Evolutionary conservation across 2,888 invertebrate genomes (phyloP).

Genomic region (Metacarcinus magister): DNA sequence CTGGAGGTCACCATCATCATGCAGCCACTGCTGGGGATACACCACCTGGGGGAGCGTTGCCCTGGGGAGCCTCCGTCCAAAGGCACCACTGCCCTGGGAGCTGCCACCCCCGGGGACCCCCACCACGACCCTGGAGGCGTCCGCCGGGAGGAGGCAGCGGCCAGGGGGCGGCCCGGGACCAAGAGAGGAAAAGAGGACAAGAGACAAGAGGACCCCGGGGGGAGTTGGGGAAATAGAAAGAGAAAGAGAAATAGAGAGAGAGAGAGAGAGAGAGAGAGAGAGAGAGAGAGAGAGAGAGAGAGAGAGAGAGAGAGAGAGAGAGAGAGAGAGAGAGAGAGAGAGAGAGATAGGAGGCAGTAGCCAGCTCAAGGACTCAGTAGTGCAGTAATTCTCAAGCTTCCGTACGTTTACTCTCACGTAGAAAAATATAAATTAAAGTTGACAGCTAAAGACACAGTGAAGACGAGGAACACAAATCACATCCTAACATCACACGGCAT

Average conservation of each 20-base stretch:
- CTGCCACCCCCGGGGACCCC: constrained; percentile 16
- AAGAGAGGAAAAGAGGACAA: neutral
- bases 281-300: constrained; percentile 54
- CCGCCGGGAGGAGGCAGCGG: neutral
- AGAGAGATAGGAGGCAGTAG: constrained; percentile 54
- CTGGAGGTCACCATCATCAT: neutral
- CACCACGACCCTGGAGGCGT: neutral
- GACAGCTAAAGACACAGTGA: constrained; percentile 77
- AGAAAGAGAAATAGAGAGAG: neutral
- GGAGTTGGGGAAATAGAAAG: neutral
- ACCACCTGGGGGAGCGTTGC: neutral
- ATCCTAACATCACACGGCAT: constrained; percentile 77
- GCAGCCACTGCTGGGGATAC: neutral
- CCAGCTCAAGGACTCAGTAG: constrained; percentile 69
- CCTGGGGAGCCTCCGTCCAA: neutral
- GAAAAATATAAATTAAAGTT: constrained; percentile 79
- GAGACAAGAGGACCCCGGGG: neutral
- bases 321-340: constrained; percentile 56
- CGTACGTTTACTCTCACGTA: constrained; percentile 77
- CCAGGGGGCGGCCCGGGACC: neutral
- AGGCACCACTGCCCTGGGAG: constrained; percentile 17
- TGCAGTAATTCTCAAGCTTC: constrained; percentile 61
- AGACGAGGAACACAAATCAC: constrained; percentile 75
- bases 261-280: constrained; percentile 59
- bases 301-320: constrained; percentile 38